Percentiles rank a stretch among this genome's conserved stretches.
phyloP scores from a whole-genome alignment of 35 echinoderm and acorn worm genomes.

The Diadema setosum region DNA sequence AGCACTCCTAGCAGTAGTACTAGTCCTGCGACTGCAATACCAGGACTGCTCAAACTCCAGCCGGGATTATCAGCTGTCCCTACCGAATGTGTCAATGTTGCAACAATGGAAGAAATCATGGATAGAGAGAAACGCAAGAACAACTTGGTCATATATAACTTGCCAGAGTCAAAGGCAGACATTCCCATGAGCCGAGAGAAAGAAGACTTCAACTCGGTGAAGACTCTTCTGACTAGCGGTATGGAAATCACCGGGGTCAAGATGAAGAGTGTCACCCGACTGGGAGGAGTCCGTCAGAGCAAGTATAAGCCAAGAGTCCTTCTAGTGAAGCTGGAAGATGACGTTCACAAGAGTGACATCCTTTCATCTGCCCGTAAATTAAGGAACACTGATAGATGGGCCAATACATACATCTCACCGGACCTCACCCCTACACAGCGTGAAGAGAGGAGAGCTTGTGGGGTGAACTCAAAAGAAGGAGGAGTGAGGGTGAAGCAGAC shows the following conservation, averaged over 20 bases:
- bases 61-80: background rate
- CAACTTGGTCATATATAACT: background rate
- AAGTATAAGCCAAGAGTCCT: background rate
- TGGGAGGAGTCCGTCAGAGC: conserved; percentile 6
- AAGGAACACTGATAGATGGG: conserved; percentile 5
- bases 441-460: background rate
- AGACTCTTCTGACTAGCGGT: background rate
- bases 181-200: background rate
- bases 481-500: background rate
- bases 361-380: conserved; percentile 6
- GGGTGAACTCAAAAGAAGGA: conserved; percentile 1
- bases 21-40: background rate
- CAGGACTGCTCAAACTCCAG: background rate
- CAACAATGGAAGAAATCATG: conserved; percentile 16
- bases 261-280: background rate
- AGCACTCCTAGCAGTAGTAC: background rate
- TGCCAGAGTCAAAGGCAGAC: background rate
- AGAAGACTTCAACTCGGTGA: background rate
- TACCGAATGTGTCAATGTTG: background rate
- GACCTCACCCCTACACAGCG: background rate
- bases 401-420: background rate
- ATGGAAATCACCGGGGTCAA: background rate
- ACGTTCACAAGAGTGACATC: background rate
- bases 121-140: conserved; percentile 3
- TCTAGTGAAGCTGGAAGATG: background rate